Evolutionary conservation across 2,888 invertebrate genomes (phyloP), one percentile per base, ranked within the genome.

Genomic region (Parnassius orleans): DNA sequence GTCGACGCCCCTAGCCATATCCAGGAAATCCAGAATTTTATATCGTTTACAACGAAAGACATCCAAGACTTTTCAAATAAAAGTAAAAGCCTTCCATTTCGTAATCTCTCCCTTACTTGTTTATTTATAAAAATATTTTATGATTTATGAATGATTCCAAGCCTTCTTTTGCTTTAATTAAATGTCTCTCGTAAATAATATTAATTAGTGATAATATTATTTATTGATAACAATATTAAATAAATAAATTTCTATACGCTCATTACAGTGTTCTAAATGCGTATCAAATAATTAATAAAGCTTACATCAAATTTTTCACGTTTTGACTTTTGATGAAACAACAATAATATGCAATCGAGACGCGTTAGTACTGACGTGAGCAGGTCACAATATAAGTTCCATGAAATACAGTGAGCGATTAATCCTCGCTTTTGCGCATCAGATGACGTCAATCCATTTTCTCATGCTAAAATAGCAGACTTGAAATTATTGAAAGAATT

Each of bases 1-100:
- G 84, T 85, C 85, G 76, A 77, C 71, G 86, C 69, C 78, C 85
- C 64, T 63, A 61, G 47, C 66, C 60, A 61, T 33, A 63, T 61
- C 65, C 65, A 59, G 65, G 43, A 33, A 60, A 42, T 57, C 57
- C 61, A 53, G 61, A 57, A 12, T 51, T 55, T n/a, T 15, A 57
- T 46, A 53, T 42, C 43, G 9, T 11, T 43, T 3, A 43, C 43
- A 11, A 43, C 1, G 11, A 33, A 33, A 33, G 33, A 7, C 33
- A 33, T 5, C 5, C 33, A 33, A 7, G 5, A 33, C 1, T 33
- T 33, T 24, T 33, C 33, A 33, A 33, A 7, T 5, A 33, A 33
- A 33, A 33, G 33, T 33, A 33, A 33, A 33, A 33, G 7, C 33
- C 33, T 33, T 7, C 33, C 7, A 33, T 33, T 33, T 7, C 33